These are phyloP conservation scores for Leptosomus discolor DNA, from an alignment of 2,113 vertebrate species.

Conservation along the genomic window DNA sequence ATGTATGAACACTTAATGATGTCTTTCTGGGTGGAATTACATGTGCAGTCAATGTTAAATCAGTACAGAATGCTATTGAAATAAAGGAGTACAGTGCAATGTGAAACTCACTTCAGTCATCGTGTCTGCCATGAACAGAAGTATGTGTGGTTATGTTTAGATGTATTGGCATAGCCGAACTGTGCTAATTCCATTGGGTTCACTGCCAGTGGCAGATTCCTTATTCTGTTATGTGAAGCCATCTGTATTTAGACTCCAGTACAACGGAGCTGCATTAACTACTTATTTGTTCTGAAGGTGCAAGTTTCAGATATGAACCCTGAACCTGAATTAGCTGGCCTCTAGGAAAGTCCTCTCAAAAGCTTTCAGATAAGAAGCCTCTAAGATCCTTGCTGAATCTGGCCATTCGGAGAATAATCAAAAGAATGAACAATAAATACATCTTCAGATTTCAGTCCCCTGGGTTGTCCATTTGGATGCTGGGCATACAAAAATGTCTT, in stretches of 20 bases:
- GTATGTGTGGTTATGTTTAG: not conserved
- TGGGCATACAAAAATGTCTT: slow-evolving; percentile 9
- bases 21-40: not conserved
- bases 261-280: not conserved
- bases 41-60: not conserved
- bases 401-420: not conserved
- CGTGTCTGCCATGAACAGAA: not conserved
- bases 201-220: not conserved
- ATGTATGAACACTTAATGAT: not conserved
- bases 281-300: not conserved
- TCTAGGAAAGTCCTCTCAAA: not conserved
- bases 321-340: not conserved
- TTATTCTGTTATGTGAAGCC: not conserved
- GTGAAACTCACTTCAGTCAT: not conserved
- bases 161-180: not conserved
- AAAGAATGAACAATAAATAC: not conserved
- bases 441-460: not conserved
- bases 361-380: not conserved
- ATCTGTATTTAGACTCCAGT: not conserved
- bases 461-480: not conserved
- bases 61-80: not conserved
- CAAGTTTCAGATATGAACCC: not conserved
- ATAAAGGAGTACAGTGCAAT: not conserved
- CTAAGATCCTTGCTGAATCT: not conserved
- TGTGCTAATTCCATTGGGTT: not conserved